phyloP scores from a whole-genome alignment of 1,140 invertebrate species.

The Drosophila prosaltans region DNA sequence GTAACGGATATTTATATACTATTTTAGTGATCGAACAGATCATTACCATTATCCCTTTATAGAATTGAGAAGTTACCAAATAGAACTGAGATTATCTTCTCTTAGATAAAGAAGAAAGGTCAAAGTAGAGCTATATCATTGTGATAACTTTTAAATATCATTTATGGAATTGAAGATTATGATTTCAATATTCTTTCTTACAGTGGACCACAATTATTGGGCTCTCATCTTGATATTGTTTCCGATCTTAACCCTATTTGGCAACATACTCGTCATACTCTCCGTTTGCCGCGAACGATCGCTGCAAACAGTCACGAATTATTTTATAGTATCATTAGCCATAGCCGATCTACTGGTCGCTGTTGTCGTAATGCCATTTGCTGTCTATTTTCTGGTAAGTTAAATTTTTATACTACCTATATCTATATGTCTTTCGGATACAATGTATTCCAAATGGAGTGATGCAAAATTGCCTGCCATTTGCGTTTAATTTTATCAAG shows the following conservation, averaged over 20 bases:
- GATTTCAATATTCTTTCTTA: conserved; percentile 1
- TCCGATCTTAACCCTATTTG: conserved; percentile 96
- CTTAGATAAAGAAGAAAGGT: too few relatives aligned
- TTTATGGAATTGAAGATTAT: too few relatives aligned
- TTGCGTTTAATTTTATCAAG: conserved; percentile 79
- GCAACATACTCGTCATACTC: conserved; percentile 97
- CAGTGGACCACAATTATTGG: conserved; percentile 90
- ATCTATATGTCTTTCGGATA: conserved; percentile 6
- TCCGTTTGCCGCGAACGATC: conserved; percentile 95
- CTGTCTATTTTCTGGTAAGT: conserved; percentile 97
- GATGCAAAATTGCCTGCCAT: conserved; percentile 72
- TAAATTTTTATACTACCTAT: neutral
- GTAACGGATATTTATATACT: too few relatives aligned
- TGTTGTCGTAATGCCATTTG: conserved; percentile 98
- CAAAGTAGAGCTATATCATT: too few relatives aligned
- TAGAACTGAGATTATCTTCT: too few relatives aligned
- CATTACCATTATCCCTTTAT: too few relatives aligned
- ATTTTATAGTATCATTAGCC: conserved; percentile 99
- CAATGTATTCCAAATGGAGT: conserved; percentile 19
- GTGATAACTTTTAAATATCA: too few relatives aligned
- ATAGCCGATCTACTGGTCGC: conserved; percentile 98
- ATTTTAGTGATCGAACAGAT: too few relatives aligned
- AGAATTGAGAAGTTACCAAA: too few relatives aligned
- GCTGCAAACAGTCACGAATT: conserved; percentile 97
- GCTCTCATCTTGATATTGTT: conserved; percentile 93